Conservation (phyloP, 2,888 invertebrate genomes). For the Drosophila mimica region DNA sequence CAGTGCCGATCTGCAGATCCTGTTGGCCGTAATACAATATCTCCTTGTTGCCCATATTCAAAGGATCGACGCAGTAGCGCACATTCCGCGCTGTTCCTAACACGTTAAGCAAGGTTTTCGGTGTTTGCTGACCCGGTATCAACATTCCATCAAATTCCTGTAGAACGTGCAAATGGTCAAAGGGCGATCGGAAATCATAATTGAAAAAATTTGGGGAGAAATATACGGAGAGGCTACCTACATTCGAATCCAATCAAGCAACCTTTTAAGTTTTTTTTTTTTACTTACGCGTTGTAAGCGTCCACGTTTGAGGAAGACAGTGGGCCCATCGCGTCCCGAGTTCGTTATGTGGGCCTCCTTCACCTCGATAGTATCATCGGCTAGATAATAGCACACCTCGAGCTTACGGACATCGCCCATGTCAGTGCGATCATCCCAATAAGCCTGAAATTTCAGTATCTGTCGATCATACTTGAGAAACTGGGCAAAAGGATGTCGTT, state of each 20-base stretch:
- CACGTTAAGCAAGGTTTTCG: slow-evolving; percentile 88
- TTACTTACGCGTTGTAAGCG: slow-evolving; percentile 90
- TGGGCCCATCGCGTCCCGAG: slow-evolving; percentile 89
- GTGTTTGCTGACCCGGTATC: slow-evolving; percentile 85
- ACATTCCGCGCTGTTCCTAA: slow-evolving; percentile 86
- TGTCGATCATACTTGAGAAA: slow-evolving; percentile 93
- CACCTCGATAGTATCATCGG: slow-evolving; percentile 95
- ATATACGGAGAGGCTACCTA: neutral
- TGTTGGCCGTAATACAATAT: slow-evolving; percentile 81
- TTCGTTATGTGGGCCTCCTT: slow-evolving; percentile 90
- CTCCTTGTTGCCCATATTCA: slow-evolving; percentile 86
- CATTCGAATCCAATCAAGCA: neutral
- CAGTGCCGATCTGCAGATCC: slow-evolving; percentile 94
- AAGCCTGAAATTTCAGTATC: slow-evolving; percentile 91
- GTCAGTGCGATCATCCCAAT: slow-evolving; percentile 94
- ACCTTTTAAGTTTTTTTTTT: too few species aligned
- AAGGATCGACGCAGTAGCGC: slow-evolving; percentile 87
- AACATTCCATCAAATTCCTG: slow-evolving; percentile 81
- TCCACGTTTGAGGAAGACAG: slow-evolving; percentile 90
- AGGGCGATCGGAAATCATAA: neutral
- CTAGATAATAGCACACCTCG: slow-evolving; percentile 93
- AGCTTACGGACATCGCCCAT: slow-evolving; percentile 92
- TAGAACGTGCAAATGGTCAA: neutral
- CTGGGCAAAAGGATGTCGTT: slow-evolving; percentile 89
- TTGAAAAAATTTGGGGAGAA: neutral